Evolutionary conservation across 2,797 vertebrate genomes (phyloP), one percentile per base, ranked within the genome.

Genomic region (Lithobates sylvaticus): DNA sequence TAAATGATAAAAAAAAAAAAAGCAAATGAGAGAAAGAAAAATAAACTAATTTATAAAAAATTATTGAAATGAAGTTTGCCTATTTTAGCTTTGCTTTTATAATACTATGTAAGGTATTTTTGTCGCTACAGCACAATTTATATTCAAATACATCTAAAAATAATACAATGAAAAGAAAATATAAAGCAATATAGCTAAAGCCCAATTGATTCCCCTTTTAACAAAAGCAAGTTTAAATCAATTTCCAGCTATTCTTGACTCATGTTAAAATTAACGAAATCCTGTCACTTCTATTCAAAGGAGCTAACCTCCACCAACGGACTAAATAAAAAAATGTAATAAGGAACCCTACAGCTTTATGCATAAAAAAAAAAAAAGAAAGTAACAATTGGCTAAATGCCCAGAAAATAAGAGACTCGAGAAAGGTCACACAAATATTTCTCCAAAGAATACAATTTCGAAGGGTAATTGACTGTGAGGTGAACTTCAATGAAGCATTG

Each of bases 381-480:
- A 83, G 84, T 77, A 92, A 77, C 42, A 70, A 88, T 92, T 94
- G 93, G 90, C 89, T 91, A 91, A 92, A 89, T 91, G 89, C 91
- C 92, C 89, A 90, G 91, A 90, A 93, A 92, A 90, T 91, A 90
- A 91, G 89, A 91, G 88, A 79, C 83, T 92, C 75, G 5, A 10
- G 89, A 92, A 93, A 93, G 91, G 89, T 92, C 90, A 91, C 32
- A 23, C 32, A 71, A 81, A 81, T 74, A 70, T 73, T 72, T 4
- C 76, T 88, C 90, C 88, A 15, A 0, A 64, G n/a, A 88, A 90
- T 89, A 88, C 84, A 70, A 75, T 16, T 83, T 91, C 83, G 83
- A 88, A 92, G 87, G 86, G 92, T 93, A 92, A 92, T 90, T 91
- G 91, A 89, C 89, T 92, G 78, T 75, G 89, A 91, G 88, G 87